phyloP scores from a whole-genome alignment of 2,113 vertebrate genomes.

The Chamaea fasciata region DNA sequence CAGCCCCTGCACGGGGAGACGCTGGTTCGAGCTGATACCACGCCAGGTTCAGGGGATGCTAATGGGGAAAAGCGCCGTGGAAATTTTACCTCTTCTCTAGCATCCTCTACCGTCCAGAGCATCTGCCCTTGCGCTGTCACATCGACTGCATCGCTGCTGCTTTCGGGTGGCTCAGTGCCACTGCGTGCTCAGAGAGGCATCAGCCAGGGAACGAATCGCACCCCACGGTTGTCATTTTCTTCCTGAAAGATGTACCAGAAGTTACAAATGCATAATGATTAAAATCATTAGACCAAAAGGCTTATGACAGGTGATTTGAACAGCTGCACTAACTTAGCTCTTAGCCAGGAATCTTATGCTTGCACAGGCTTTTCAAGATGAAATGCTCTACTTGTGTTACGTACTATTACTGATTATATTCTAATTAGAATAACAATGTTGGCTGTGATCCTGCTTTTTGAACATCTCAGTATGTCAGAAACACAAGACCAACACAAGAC shows the following conservation, averaged over 20 bases:
- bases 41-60: neutral
- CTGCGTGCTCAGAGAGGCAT: neutral
- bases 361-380: neutral
- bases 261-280: neutral
- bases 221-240: neutral
- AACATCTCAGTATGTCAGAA: neutral
- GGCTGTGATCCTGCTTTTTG: neutral
- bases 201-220: neutral
- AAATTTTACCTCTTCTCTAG: conserved; percentile 52
- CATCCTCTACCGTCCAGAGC: conserved; percentile 45
- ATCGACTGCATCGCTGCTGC: neutral
- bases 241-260: neutral
- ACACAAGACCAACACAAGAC: neutral
- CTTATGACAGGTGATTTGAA: neutral
- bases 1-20: neutral
- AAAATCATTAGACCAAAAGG: neutral
- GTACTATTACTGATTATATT: neutral
- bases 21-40: neutral
- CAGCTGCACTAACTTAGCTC: conserved; percentile 4
- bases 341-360: neutral
- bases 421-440: neutral
- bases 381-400: neutral
- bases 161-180: neutral
- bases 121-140: conserved; percentile 6
- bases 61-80: neutral